Conservation (phyloP, 2,113 vertebrate genomes). For the Periophthalmus modestus region DNA sequence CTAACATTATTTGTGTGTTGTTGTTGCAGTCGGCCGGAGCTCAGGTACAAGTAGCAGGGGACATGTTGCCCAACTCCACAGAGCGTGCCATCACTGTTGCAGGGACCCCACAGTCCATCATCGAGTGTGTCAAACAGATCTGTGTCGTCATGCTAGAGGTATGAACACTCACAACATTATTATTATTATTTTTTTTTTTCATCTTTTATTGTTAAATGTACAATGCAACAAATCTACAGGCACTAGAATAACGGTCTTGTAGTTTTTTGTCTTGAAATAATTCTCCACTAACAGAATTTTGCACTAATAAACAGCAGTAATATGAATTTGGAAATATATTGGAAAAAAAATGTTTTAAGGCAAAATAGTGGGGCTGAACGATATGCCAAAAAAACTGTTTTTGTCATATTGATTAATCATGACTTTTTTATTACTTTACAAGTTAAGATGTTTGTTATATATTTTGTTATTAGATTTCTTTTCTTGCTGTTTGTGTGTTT, state of each 20-base stretch:
- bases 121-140: constrained; percentile 99
- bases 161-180: constrained; percentile 15
- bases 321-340: too few species aligned
- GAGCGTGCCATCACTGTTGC: constrained; percentile 98
- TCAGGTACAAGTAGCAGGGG: constrained; percentile 98
- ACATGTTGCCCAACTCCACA: constrained; percentile 99
- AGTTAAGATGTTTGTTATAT: too few species aligned
- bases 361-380: too few species aligned
- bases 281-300: too few species aligned
- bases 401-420: too few species aligned
- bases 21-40: constrained; percentile 90
- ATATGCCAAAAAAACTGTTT: too few species aligned
- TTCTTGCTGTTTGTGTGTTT: neutral
- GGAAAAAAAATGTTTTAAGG: too few species aligned
- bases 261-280: too few species aligned
- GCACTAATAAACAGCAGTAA: too few species aligned
- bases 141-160: constrained; percentile 99
- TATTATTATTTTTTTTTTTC: neutral
- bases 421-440: too few species aligned
- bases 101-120: constrained; percentile 96
- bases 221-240: too few species aligned
- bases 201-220: neutral
- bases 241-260: too few species aligned
- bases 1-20: neutral
- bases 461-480: neutral